These are phyloP conservation scores for Gymnorhina tibicen DNA, from an alignment of 2,113 vertebrate species.

Conservation along the genomic window DNA sequence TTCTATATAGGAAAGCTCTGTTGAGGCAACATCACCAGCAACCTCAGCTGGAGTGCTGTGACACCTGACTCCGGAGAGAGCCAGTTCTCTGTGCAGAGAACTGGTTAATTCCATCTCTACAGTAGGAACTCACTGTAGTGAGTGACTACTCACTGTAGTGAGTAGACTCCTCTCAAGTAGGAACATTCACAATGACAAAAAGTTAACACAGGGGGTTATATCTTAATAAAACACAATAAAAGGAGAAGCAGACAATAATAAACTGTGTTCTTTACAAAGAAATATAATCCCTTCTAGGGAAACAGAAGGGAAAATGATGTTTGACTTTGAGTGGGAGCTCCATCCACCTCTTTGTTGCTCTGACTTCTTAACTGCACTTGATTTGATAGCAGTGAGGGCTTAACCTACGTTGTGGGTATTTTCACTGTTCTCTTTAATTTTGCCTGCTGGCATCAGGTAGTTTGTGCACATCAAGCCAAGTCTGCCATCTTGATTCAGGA, in stretches of 20 bases:
- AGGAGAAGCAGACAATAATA: not conserved
- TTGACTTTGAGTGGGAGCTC: not conserved
- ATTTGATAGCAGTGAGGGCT: slow-evolving; percentile 18
- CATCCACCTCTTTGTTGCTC: not conserved
- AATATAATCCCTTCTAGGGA: not conserved
- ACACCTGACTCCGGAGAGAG: not conserved
- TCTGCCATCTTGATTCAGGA: not conserved
- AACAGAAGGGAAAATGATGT: not conserved
- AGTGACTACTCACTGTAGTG: too few species aligned
- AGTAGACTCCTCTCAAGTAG: too few species aligned
- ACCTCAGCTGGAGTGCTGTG: not conserved
- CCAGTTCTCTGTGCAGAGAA: not conserved
- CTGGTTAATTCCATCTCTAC: not conserved
- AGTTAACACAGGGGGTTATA: not conserved
- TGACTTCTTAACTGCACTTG: slow-evolving; percentile 21
- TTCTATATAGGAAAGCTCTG: not conserved
- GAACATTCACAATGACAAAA: not conserved
- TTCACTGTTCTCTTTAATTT: slow-evolving; percentile 24
- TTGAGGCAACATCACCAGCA: not conserved
- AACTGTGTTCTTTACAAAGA: not conserved
- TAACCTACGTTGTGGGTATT: not conserved
- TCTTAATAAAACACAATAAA: not conserved
- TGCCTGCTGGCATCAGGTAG: not conserved
- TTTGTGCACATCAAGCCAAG: not conserved
- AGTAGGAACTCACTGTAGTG: too few species aligned